A percentile compares a stretch with the other conserved stretches of the same genome.
phyloP scores from a whole-genome alignment of 1,140 invertebrate genomes.

The Eumeta japonica region DNA sequence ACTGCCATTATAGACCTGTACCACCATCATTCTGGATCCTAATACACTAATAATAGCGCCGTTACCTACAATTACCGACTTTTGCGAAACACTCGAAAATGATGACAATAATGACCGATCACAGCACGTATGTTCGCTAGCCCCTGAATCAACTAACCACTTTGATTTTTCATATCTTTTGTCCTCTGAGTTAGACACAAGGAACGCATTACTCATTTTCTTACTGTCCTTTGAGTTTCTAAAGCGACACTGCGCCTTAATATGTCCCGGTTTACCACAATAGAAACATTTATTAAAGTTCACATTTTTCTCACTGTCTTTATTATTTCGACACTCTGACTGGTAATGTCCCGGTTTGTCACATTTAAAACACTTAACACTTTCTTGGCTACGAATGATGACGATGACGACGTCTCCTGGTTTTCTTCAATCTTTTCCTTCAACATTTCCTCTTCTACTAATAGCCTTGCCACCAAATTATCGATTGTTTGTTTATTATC shows the following conservation, averaged over 20 bases:
- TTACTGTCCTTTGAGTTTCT: slow-evolving; percentile 2
- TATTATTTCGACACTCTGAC: not conserved
- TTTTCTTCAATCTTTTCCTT: slow-evolving; percentile 1
- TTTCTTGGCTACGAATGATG: not conserved
- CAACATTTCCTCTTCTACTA: not conserved
- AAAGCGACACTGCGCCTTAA: slow-evolving; percentile 1
- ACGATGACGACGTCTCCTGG: not conserved
- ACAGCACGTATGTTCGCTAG: not conserved
- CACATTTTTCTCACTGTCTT: not conserved
- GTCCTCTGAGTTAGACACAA: not conserved
- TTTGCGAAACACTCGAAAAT: not conserved
- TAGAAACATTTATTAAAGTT: not conserved
- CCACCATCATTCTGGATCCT: not conserved
- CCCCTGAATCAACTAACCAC: not conserved
- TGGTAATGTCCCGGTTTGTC: not conserved
- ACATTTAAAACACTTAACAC: no score
- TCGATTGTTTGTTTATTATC: no score
- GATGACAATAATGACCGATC: not conserved
- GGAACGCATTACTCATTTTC: not conserved
- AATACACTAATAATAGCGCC: not conserved
- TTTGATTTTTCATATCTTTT: not conserved
- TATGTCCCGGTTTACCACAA: slow-evolving; percentile 1
- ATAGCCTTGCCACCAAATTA: not conserved
- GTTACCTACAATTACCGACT: not conserved
- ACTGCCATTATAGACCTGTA: no score